Conservation (phyloP, 2,888 invertebrate genomes). For the Trichacis sp. region DNA sequence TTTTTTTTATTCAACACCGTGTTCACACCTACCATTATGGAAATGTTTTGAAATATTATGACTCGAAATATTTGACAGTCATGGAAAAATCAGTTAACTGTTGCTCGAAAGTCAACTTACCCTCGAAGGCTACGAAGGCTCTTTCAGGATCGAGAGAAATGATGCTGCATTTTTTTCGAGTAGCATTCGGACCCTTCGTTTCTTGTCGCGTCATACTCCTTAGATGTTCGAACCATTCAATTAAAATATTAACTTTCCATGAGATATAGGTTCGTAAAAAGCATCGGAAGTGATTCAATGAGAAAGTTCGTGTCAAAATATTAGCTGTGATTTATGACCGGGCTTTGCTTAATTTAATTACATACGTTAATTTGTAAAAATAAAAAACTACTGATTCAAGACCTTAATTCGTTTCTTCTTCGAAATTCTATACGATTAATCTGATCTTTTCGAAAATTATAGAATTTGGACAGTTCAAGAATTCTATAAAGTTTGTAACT, state of each 20-base stretch:
- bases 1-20: constrained; percentile 1
- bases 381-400: too few species aligned
- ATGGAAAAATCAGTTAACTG: constrained; percentile 3
- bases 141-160: neutral
- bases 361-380: too few species aligned
- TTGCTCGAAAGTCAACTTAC: too few species aligned
- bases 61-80: neutral
- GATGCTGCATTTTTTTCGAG: constrained; percentile 2
- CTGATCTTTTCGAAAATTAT: too few species aligned
- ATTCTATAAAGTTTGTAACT: too few species aligned
- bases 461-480: too few species aligned
- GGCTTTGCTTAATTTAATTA: too few species aligned
- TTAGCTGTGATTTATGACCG: too few species aligned
- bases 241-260: neutral
- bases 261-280: neutral
- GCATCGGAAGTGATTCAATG: too few species aligned
- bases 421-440: too few species aligned
- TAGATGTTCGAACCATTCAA: neutral
- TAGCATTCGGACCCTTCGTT: constrained; percentile 1
- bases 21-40: constrained; percentile 6
- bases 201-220: constrained; percentile 1
- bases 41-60: constrained; percentile 5
- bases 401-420: too few species aligned
- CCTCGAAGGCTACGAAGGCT: neutral
- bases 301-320: too few species aligned